Evolutionary conservation across 2,888 invertebrate species (phyloP).

Genomic region (Allacma fusca): DNA sequence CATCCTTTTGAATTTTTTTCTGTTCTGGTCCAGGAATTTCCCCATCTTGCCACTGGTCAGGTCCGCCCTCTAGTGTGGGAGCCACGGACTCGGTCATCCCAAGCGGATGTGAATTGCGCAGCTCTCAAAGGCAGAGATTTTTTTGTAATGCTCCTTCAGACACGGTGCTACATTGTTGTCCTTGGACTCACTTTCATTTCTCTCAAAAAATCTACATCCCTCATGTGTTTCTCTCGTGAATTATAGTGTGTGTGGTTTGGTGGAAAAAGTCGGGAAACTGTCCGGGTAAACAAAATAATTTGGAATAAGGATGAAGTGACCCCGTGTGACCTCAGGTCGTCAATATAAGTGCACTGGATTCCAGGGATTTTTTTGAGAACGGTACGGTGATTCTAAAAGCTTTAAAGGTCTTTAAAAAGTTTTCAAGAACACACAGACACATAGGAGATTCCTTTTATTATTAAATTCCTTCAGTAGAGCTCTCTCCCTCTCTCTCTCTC

Average conservation of each 20-base stretch:
- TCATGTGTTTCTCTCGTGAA: constrained; percentile 12
- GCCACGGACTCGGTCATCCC: not conserved
- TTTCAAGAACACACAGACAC: too few relatives aligned
- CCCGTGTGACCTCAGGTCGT: not conserved
- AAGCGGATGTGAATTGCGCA: not conserved
- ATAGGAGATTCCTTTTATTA: too few relatives aligned
- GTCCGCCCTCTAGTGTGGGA: constrained; percentile 1
- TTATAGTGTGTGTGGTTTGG: not conserved
- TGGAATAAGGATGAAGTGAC: not conserved
- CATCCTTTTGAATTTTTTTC: too few relatives aligned
- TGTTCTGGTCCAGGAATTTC: too few relatives aligned
- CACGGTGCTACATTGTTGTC: constrained; percentile 17
- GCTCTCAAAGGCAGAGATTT: not conserved
- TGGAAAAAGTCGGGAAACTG: not conserved
- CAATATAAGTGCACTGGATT: too few relatives aligned
- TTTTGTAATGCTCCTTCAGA: not conserved
- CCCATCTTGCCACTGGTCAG: too few relatives aligned
- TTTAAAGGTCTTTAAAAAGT: too few relatives aligned
- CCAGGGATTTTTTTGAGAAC: too few relatives aligned
- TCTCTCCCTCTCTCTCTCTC: not conserved
- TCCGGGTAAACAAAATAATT: not conserved
- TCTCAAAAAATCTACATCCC: constrained; percentile 13
- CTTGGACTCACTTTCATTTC: constrained; percentile 27
- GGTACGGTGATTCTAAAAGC: too few relatives aligned
- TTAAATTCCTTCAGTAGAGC: too few relatives aligned